Base-by-base conservation (phyloP, 2,113 vertebrate genomes). In the Cygnus buccinator region DNA sequence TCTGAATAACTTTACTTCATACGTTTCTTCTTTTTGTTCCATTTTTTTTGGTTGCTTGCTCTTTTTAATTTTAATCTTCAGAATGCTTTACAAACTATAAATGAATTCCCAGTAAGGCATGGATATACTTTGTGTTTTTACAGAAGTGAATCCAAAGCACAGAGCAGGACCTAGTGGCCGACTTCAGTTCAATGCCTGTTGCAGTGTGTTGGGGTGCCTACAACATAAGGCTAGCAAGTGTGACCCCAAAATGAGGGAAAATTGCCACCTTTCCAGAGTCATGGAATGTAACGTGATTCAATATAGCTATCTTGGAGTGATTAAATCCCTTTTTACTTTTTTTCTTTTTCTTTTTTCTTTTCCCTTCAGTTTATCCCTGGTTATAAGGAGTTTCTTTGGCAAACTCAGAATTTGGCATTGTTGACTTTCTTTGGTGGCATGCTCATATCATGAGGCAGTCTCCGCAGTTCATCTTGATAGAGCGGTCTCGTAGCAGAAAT, bases 131-230 rank as follows among this genome's bases (percentile, higher is more conserved):
- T 11, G 10, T 26, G 0, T 39, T 67, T 62, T 41, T 63, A 17
- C 13, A 11, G 5, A 4, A 37, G 12, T 37, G 15, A 79, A 46
- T 54, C 35, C 41, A 26, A 20, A 77, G n/a, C 12, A 29, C 23
- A 68, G 33, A 62, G 35, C 7, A 70, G 63, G 18, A 52, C 0
- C 1, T 29, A 26, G 29, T 13, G 18, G 23, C 23, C 17, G 57
- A 13, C 8, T 3, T 55, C 7, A 3, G 31, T 19, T 85, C 10
- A 55, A 0, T 1, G 4, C n/a, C 21, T 6, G 0, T 3, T 23
- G 16, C 33, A 7, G 18, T 75, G 17, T 59, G 10, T 16, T 20
- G 28, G 11, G 15, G 35, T 73, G 5, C 13, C 44, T 43, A 29
- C 44, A 61, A 10, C 15, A 17, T 1, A 15, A 43, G 23, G 7